These are phyloP conservation scores for Pagrus major DNA, from an alignment of 2,113 vertebrate genomes.

Conservation along the genomic window DNA sequence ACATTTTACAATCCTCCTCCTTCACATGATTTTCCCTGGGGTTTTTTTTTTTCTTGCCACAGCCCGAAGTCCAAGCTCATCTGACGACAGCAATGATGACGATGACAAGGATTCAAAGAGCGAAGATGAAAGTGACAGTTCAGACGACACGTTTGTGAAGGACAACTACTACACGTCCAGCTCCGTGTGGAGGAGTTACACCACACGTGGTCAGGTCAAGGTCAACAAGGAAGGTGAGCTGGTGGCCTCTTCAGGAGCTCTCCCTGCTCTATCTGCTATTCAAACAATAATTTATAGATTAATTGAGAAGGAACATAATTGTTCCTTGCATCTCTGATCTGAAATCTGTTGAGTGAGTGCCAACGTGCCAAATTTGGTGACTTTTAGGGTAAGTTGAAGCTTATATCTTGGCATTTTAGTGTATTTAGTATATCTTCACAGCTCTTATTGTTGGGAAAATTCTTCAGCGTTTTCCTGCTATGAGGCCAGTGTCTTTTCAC, in stretches of 20 bases:
- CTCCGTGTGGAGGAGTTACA: slow-evolving; percentile 96
- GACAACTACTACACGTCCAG: slow-evolving; percentile 90
- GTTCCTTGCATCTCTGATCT: neutral
- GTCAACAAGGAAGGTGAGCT: slow-evolving; percentile 91
- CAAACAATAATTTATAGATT: neutral
- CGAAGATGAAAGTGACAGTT: slow-evolving; percentile 95
- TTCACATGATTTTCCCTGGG: neutral
- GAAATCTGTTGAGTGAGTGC: too few species aligned
- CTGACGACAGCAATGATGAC: slow-evolving; percentile 84
- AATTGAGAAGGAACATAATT: too few species aligned
- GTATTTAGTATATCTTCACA: neutral
- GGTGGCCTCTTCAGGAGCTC: neutral
- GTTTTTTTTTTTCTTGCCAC: neutral
- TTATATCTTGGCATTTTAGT: neutral
- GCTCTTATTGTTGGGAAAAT: neutral
- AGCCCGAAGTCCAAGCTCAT: slow-evolving; percentile 75
- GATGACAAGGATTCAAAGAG: slow-evolving; percentile 91
- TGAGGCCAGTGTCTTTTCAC: neutral
- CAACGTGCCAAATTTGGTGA: neutral
- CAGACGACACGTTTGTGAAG: slow-evolving; percentile 96
- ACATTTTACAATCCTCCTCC: neutral
- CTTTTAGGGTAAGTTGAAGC: neutral
- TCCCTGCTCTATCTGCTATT: too few species aligned
- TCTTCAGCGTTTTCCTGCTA: neutral
- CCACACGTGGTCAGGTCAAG: slow-evolving; percentile 93